Evolutionary conservation across 2,888 invertebrate species (phyloP).

Genomic region (Lutraria lutraria): DNA sequence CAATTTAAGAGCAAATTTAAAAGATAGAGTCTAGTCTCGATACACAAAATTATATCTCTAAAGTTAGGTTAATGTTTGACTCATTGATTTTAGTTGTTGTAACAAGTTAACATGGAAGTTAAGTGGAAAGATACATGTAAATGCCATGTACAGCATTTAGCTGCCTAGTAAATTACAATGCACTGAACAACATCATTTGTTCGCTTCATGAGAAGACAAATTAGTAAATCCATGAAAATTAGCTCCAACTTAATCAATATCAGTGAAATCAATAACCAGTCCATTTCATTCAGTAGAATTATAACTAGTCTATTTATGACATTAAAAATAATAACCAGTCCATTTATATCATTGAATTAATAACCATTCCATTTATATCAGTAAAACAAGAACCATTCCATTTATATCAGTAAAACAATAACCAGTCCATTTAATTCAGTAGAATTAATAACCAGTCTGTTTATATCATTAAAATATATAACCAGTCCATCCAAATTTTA

Average conservation of each 20-base stretch:
- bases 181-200: neutral
- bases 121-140: neutral
- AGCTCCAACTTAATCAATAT: neutral
- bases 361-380: too few relatives aligned
- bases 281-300: too few relatives aligned
- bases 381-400: too few relatives aligned
- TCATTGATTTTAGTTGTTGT: neutral
- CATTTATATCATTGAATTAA: too few relatives aligned
- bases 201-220: neutral
- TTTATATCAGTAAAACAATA: too few relatives aligned
- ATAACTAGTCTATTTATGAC: too few relatives aligned
- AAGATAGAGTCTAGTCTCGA: neutral
- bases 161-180: neutral
- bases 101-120: neutral
- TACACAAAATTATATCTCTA: neutral
- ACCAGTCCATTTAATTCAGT: too few relatives aligned
- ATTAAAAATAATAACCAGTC: too few relatives aligned
- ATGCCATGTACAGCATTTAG: neutral
- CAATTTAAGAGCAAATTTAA: too few relatives aligned
- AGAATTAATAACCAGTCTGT: conserved; percentile 14
- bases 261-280: conserved; percentile 2
- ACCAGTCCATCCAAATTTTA: neutral
- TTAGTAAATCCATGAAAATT: neutral
- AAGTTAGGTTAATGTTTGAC: neutral
- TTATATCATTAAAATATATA: conserved; percentile 14